These are phyloP conservation scores for Malacoraja senta DNA, from an alignment of 2,797 vertebrate species.

Conservation along the genomic window DNA sequence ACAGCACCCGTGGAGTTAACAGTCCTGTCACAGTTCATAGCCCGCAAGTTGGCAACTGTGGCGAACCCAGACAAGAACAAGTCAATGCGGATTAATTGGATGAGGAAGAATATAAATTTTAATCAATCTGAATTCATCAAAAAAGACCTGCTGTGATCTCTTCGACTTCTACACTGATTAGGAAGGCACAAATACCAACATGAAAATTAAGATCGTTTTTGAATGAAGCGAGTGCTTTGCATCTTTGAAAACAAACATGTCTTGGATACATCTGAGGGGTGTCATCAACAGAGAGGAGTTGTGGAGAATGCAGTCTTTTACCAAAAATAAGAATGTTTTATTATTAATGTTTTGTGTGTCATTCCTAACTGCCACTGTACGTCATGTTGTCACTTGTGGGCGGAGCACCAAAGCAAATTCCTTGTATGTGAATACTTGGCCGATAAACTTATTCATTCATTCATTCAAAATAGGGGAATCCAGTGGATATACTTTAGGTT, in stretches of 20 bases:
- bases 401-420: too few species aligned
- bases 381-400: too few species aligned
- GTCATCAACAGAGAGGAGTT: too few species aligned
- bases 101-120: neutral
- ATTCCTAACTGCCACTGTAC: too few species aligned
- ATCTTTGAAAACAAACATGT: neutral
- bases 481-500: too few species aligned
- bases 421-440: too few species aligned
- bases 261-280: neutral
- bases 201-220: conserved; percentile 2
- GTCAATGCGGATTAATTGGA: conserved; percentile 19
- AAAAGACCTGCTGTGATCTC: neutral
- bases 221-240: neutral
- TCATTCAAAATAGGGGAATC: too few species aligned
- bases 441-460: too few species aligned
- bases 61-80: neutral
- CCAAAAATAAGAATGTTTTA: too few species aligned
- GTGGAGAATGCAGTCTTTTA: too few species aligned
- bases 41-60: neutral
- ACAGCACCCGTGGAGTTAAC: neutral
- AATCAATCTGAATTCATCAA: conserved; percentile 33
- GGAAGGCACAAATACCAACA: neutral
- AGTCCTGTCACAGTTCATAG: neutral
- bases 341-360: too few species aligned
- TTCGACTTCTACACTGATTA: neutral